Conservation (phyloP, 2,113 vertebrate species). For the Hydrochoerus hydrochaeris region DNA sequence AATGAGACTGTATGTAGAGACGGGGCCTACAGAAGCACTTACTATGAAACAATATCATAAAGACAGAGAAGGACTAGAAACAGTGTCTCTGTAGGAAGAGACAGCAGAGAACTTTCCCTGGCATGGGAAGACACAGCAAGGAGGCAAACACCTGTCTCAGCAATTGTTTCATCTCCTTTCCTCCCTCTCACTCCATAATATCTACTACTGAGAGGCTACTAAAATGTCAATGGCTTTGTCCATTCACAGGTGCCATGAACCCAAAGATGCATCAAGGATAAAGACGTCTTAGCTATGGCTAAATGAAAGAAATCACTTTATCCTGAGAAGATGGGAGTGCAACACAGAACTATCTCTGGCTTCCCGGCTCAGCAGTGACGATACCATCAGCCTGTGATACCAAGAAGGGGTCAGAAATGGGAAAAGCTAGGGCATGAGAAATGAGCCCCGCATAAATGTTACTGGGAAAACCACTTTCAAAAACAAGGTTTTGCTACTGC, state of each 20-base stretch:
- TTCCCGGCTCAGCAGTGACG: background rate
- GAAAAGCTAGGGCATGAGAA: background rate
- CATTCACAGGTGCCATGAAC: background rate
- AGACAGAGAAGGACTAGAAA: background rate
- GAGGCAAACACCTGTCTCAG: background rate
- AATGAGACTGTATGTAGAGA: background rate
- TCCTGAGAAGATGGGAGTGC: background rate
- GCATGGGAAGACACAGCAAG: background rate
- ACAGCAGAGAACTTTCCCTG: background rate
- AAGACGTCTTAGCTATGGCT: background rate
- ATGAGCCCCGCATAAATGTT: background rate
- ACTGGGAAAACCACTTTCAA: background rate
- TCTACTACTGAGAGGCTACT: background rate
- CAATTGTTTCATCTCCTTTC: background rate
- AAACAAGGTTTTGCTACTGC: conserved; percentile 11
- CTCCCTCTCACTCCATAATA: background rate
- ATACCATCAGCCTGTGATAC: background rate
- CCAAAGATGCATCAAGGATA: background rate
- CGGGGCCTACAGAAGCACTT: background rate
- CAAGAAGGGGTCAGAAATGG: background rate
- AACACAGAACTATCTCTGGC: background rate
- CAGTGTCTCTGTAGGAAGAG: too few relatives aligned
- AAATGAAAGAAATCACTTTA: background rate
- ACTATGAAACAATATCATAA: background rate
- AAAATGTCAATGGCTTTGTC: background rate